These are phyloP conservation scores for Coregonus sp. DNA, from an alignment of 2,797 vertebrate species.

Conservation along the genomic window DNA sequence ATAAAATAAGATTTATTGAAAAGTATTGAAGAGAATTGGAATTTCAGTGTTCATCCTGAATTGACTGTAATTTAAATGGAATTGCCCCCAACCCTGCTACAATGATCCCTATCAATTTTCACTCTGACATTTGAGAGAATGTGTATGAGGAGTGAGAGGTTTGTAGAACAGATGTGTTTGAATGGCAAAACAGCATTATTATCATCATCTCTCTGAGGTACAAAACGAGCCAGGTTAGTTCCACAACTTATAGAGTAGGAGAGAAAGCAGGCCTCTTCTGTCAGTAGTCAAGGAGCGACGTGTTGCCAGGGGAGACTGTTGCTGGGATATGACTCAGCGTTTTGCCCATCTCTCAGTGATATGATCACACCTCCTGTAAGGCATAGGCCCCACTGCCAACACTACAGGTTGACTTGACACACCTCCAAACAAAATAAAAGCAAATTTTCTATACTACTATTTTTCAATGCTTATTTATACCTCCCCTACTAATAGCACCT, in stretches of 20 bases:
- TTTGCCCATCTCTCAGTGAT: constrained; percentile 25
- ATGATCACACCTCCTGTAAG: constrained; percentile 40
- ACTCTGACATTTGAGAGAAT: constrained; percentile 4
- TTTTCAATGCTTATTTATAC: neutral
- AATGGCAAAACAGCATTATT: no score
- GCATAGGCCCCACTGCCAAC: neutral
- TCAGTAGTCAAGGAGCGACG: constrained; percentile 53
- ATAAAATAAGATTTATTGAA: no score
- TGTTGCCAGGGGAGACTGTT: constrained; percentile 62
- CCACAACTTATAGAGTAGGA: constrained; percentile 5
- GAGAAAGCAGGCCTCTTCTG: constrained; percentile 28
- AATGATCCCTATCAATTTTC: constrained; percentile 8
- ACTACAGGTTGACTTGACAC: constrained; percentile 18
- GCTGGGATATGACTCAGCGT: constrained; percentile 69
- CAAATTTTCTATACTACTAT: neutral
- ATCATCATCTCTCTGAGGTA: no score
- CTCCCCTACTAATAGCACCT: no score
- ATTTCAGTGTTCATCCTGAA: no score
- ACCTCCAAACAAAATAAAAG: neutral
- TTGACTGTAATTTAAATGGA: no score
- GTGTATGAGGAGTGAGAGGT: neutral
- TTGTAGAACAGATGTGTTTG: no score
- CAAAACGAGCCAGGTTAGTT: no score
- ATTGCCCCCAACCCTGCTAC: neutral
- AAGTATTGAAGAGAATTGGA: no score